These are phyloP conservation scores for Ammodytes dubius DNA, from an alignment of 2,113 vertebrate genomes.

Conservation along the genomic window DNA sequence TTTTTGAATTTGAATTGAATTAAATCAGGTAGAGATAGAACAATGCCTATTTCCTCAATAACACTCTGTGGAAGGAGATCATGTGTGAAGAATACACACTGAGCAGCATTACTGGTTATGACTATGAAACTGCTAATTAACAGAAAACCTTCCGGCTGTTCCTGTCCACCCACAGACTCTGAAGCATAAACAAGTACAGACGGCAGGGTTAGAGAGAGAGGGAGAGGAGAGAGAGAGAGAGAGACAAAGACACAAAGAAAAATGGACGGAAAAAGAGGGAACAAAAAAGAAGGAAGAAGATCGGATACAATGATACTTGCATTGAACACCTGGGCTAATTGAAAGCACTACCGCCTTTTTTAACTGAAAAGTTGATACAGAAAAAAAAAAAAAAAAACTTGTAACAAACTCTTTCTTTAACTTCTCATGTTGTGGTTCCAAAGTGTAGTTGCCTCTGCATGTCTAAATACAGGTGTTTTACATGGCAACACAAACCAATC, in stretches of 20 bases:
- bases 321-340: constrained; percentile 30
- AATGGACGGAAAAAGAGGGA: constrained; percentile 1
- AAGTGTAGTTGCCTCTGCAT: not conserved
- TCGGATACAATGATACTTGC: constrained; percentile 36
- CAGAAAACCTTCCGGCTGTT: constrained; percentile 56
- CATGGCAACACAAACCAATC: not conserved
- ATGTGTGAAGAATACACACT: not conserved
- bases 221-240: not conserved
- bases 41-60: constrained; percentile 6
- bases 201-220: not conserved
- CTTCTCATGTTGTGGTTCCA: not conserved
- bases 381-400: not conserved
- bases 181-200: constrained; percentile 39
- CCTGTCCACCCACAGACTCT: constrained; percentile 33
- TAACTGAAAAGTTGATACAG: constrained; percentile 41
- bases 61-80: constrained; percentile 3
- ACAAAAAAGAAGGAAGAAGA: constrained; percentile 38
- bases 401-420: not conserved
- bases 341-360: constrained; percentile 29
- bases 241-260: constrained; percentile 12
- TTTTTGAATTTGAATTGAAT: no score
- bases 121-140: constrained; percentile 3
- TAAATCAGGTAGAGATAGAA: not conserved
- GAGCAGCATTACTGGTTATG: constrained; percentile 14
- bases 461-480: not conserved